Percentiles rank a stretch among this genome's conserved stretches.
These are phyloP conservation scores for Drosophila anomelani DNA, from an alignment of 2,888 invertebrate genomes.

Conservation along the genomic window DNA sequence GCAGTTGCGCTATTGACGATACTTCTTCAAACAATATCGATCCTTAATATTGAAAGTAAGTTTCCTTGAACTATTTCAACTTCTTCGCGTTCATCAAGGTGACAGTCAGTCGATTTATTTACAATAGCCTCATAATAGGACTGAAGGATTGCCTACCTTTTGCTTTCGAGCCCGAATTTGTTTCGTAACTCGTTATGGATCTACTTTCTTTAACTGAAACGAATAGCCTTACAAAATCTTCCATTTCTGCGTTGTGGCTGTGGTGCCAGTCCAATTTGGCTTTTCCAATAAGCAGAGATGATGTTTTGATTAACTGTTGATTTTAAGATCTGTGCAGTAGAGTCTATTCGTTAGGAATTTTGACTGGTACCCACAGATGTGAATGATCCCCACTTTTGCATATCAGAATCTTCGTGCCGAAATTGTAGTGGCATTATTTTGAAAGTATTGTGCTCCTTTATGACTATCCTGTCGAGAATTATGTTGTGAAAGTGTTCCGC, in stretches of 20 bases:
- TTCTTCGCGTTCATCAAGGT: not conserved
- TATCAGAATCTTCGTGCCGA: too few relatives aligned
- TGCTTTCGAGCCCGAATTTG: too few relatives aligned
- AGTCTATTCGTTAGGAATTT: too few relatives aligned
- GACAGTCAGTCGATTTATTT: too few relatives aligned
- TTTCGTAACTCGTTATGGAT: too few relatives aligned
- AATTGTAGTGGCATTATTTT: not conserved
- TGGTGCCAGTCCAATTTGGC: not conserved
- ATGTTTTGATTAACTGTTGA: not conserved
- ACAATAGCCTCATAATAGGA: too few relatives aligned
- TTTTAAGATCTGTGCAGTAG: not conserved
- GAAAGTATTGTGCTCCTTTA: not conserved
- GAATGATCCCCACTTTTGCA: not conserved
- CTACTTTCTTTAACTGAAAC: too few relatives aligned
- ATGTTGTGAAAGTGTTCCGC: not conserved
- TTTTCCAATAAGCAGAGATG: slow-evolving; percentile 1
- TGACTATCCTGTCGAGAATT: not conserved
- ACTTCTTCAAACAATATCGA: not conserved
- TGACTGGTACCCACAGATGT: too few relatives aligned
- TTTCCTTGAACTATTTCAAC: not conserved
- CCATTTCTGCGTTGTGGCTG: too few relatives aligned
- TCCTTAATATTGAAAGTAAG: not conserved
- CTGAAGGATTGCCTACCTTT: too few relatives aligned
- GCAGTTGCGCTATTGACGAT: not conserved
- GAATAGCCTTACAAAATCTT: too few relatives aligned